Conservation (phyloP, 2,797 vertebrate genomes). For the Orestias chungarensis region DNA sequence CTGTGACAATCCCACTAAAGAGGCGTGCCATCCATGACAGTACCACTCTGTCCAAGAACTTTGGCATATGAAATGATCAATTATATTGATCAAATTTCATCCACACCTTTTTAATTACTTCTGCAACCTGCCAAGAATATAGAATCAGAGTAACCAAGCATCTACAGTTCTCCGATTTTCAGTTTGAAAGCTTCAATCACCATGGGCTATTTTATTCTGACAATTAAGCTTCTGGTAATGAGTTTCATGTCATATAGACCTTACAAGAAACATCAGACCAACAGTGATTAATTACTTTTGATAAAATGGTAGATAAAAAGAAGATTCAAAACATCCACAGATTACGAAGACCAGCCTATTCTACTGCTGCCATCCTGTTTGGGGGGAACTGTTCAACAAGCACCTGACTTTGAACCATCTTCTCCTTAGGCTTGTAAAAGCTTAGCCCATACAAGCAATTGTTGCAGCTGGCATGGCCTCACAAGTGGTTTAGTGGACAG, state of each 20-base stretch:
- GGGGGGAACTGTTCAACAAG: background rate
- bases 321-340: background rate
- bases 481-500: background rate
- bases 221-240: background rate
- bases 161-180: background rate
- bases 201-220: background rate
- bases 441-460: background rate
- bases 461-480: background rate
- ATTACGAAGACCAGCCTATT: background rate
- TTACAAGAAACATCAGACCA: background rate
- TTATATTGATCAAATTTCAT: background rate
- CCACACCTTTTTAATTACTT: background rate
- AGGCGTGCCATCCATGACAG: background rate
- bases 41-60: background rate
- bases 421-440: background rate
- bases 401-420: background rate
- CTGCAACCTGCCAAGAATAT: background rate
- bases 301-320: background rate
- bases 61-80: background rate
- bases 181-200: background rate
- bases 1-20: background rate
- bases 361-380: background rate
- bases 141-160: background rate
- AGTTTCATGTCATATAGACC: background rate
- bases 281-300: background rate